A percentile compares a stretch with the other conserved stretches of the same genome.
phyloP scores from a whole-genome alignment of 2,113 vertebrate species.

The Aspiorhynchus laticeps region DNA sequence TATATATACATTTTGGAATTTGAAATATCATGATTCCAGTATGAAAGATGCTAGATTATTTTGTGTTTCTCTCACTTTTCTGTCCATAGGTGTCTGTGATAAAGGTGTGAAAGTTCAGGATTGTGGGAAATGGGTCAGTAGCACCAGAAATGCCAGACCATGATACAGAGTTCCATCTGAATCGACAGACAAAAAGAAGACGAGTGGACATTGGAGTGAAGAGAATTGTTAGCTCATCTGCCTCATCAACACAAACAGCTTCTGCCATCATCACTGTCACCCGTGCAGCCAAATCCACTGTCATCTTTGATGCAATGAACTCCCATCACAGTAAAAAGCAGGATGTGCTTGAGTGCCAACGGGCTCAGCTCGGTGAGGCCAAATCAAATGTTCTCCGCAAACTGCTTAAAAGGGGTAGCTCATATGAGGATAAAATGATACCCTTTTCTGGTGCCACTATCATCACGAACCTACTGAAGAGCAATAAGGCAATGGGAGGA shows the following conservation, averaged over 20 bases:
- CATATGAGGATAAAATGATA: constrained; percentile 98
- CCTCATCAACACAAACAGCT: constrained; percentile 65
- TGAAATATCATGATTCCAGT: neutral
- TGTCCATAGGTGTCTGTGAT: neutral
- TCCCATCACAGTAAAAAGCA: constrained; percentile 92
- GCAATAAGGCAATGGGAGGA: constrained; percentile 93
- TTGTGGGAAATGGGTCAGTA: constrained; percentile 98
- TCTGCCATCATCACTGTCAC: constrained; percentile 88
- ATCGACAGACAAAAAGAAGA: constrained; percentile 99
- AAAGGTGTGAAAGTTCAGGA: constrained; percentile 72
- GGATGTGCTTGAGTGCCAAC: constrained; percentile 92
- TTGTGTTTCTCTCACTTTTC: neutral
- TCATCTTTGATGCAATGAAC: constrained; percentile 97
- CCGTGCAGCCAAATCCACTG: constrained; percentile 84
- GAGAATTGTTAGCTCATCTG: constrained; percentile 95
- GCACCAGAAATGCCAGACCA: constrained; percentile 99
- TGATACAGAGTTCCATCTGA: constrained; percentile 99
- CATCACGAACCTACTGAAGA: constrained; percentile 99
- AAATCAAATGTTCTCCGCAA: constrained; percentile 99
- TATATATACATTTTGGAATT: neutral
- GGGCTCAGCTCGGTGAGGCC: constrained; percentile 92
- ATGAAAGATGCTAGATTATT: neutral
- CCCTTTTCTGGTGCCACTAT: constrained; percentile 98
- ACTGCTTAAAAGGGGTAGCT: constrained; percentile 99
- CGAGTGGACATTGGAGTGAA: constrained; percentile 99